Conservation (phyloP, 2,888 invertebrate genomes). For the Deilephila porcellus region DNA sequence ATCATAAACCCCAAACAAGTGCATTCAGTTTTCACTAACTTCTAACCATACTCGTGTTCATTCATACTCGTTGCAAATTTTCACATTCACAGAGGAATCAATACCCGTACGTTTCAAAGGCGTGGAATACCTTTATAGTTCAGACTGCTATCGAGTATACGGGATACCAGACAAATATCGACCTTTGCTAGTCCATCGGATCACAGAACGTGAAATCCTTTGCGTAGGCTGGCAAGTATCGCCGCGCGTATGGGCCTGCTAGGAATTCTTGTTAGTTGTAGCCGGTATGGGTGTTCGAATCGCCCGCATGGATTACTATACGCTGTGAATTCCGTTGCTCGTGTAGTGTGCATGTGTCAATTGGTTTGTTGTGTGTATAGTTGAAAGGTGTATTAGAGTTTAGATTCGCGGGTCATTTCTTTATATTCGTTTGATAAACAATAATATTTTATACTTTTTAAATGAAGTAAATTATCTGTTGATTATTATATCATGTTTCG, state of each 20-base stretch:
- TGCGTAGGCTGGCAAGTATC: neutral
- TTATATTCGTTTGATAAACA: no score
- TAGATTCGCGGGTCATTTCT: neutral
- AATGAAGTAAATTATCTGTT: no score
- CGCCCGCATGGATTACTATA: neutral
- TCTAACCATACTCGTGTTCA: neutral
- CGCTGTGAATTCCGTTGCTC: neutral
- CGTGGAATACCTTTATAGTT: neutral
- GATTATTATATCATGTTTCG: no score
- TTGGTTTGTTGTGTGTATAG: neutral
- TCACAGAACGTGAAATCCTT: constrained; percentile 5
- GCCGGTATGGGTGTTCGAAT: neutral
- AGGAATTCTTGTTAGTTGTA: neutral
- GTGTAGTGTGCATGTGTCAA: neutral
- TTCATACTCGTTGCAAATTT: neutral
- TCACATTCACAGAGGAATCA: neutral
- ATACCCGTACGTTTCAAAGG: constrained; percentile 4
- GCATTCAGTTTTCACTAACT: no score
- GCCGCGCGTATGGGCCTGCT: neutral
- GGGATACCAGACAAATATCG: neutral
- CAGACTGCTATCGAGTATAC: neutral
- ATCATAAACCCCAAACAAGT: no score
- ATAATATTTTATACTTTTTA: no score
- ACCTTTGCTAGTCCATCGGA: constrained; percentile 7
- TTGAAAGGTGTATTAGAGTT: neutral